These are phyloP conservation scores for Brachypalpus laphriformis DNA, from an alignment of 2,888 invertebrate genomes.

Conservation along the genomic window DNA sequence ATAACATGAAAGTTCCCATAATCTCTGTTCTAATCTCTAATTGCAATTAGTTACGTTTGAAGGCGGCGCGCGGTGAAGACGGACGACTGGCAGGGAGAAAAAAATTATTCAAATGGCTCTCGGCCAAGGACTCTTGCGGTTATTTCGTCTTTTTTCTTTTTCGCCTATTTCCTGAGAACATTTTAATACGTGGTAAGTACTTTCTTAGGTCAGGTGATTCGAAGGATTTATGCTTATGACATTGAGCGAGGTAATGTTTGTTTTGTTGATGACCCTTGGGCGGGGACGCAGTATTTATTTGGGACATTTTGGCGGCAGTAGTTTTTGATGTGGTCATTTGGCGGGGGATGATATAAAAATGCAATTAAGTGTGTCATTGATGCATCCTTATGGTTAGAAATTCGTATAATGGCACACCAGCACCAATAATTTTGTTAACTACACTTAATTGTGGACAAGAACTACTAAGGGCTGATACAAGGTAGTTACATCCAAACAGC, in stretches of 20 bases:
- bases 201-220: slow-evolving; percentile 17
- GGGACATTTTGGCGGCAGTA: slow-evolving; percentile 1
- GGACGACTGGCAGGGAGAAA: neutral
- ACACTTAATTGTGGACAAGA: too few relatives aligned
- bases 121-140: neutral
- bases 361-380: neutral
- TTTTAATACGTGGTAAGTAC: slow-evolving; percentile 20
- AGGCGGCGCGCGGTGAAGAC: neutral
- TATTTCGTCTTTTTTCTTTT: neutral
- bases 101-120: slow-evolving; percentile 36
- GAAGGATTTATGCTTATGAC: slow-evolving; percentile 31
- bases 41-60: slow-evolving; percentile 45
- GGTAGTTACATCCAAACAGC: too few relatives aligned
- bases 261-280: slow-evolving; percentile 4
- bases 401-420: too few relatives aligned
- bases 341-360: neutral
- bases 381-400: neutral
- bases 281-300: neutral
- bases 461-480: too few relatives aligned
- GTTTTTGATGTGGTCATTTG: neutral
- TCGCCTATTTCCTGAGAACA: neutral
- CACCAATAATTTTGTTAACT: too few relatives aligned
- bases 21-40: slow-evolving; percentile 47
- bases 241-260: slow-evolving; percentile 17
- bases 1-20: slow-evolving; percentile 25